Conservation (phyloP, 37 sponge, comb jelly and placozoan genomes). For the Lycopodina hypogea region DNA sequence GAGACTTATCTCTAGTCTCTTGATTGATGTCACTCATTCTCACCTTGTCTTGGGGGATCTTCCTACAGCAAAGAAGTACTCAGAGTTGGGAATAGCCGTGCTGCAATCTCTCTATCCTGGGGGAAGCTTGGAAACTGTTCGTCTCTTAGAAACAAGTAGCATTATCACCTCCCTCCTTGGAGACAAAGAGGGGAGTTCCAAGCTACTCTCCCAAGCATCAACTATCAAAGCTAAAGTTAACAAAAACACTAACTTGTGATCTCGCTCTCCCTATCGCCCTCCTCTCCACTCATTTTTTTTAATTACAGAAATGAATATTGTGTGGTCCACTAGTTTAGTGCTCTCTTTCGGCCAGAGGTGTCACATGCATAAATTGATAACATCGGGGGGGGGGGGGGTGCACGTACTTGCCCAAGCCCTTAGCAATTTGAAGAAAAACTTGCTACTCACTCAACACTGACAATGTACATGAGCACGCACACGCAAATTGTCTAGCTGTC, state of each 20-base stretch:
- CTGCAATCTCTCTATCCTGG: constrained; percentile 39
- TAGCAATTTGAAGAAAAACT: no score
- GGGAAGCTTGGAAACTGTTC: constrained; percentile 47
- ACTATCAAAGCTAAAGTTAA: not conserved
- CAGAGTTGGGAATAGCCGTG: constrained; percentile 42
- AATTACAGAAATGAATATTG: no score
- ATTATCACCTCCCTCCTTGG: constrained; percentile 56
- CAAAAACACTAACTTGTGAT: not conserved
- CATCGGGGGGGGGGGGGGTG: no score
- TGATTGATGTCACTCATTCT: constrained; percentile 72
- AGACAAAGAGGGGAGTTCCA: constrained; percentile 47
- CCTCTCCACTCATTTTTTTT: no score
- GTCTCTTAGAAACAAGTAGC: constrained; percentile 51
- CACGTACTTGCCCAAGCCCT: no score
- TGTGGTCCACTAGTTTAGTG: no score
- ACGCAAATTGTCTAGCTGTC: no score
- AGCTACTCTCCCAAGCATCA: constrained; percentile 45
- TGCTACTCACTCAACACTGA: no score
- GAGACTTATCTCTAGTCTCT: constrained; percentile 42
- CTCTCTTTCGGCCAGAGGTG: no score
- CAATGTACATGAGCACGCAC: no score
- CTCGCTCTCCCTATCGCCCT: no score
- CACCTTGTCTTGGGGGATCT: constrained; percentile 58
- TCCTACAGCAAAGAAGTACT: constrained; percentile 57
- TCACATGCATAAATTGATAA: no score